Base-by-base conservation (phyloP, 2,888 invertebrate species). In the Ichneumoninae sp. region DNA sequence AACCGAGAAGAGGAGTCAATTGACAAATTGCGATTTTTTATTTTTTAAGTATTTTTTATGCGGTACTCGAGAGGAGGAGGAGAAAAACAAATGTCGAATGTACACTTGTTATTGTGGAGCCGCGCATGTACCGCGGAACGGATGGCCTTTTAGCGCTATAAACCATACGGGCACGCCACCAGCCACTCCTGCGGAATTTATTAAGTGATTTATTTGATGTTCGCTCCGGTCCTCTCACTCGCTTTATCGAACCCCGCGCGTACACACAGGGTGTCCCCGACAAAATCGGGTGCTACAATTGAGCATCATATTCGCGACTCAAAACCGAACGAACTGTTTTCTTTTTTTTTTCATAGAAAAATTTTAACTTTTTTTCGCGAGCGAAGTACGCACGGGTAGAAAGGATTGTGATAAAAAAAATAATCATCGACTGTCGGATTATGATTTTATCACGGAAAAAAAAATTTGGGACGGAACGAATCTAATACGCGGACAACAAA, bases 201-300 rank as follows among this genome's bases (percentile, higher is more conserved):
- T 90, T 90, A 89, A 91, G 89, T 91, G 91, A 92, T 92, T 92
- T 92, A 91, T 92, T 92, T 91, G 89, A 92, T 91, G 90, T 91
- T 92, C 90, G 88, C 89, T 87, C 86, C 68, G 33, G 57, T 88
- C 87, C 86, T 86, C 76, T 19, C 60, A 36, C 69, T 74, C 73
- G 69, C 44, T 33, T 84, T 83, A 83, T 85, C 52, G 74, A 73
- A 69, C 80, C 78, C 19, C 13, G 40, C 36, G 13, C 22, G 60
- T 16, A 3, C n/a, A 19, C 36, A 26, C 26, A 57, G 26, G 57
- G 26, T 22, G 22, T 22, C 13, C 26, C 22, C 10, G 26, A 57
- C 13, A 22, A 57, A 57, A 57, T 8, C 13, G 6, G 26, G 26
- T 13, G 26, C 10, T 26, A 57, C 3, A 57, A 22, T 13, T 26